Evolutionary conservation across 2,797 vertebrate species (phyloP).

Genomic region (Chiloscyllium punctatum): DNA sequence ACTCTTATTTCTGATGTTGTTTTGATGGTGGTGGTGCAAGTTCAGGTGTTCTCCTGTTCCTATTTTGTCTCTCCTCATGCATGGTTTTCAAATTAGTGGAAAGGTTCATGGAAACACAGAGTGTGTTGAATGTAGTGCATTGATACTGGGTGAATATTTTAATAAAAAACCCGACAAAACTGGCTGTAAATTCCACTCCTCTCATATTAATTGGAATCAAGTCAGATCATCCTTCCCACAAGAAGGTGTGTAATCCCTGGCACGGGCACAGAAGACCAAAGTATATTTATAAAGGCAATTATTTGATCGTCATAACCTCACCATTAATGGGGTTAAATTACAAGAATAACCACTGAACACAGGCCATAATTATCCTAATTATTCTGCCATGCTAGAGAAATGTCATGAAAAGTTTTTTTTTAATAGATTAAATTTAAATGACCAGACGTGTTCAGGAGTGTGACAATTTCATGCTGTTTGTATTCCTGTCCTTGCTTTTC

Average conservation of each 20-base stretch:
- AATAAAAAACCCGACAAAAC: not conserved
- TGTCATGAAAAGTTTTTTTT: slow-evolving; percentile 22
- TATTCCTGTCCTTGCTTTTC: not conserved
- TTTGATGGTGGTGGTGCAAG: no score
- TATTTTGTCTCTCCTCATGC: no score
- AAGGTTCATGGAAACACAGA: not conserved
- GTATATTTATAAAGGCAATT: not conserved
- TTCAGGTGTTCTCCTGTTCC: no score
- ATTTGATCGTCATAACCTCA: not conserved
- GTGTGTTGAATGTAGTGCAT: not conserved
- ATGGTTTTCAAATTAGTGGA: not conserved
- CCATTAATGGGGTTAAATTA: not conserved
- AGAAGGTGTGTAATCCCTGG: not conserved
- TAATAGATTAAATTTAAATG: slow-evolving; percentile 46
- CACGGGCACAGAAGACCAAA: no score
- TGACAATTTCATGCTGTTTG: not conserved
- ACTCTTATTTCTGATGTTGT: no score
- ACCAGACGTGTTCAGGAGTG: slow-evolving; percentile 45
- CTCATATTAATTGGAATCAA: not conserved
- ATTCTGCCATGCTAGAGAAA: not conserved
- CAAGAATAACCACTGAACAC: not conserved
- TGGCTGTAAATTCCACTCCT: not conserved
- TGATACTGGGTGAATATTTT: not conserved
- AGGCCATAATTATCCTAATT: not conserved
- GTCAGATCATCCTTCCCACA: not conserved